These are phyloP conservation scores for Thymelicus acteon DNA, from an alignment of 2,888 invertebrate genomes.

Conservation along the genomic window DNA sequence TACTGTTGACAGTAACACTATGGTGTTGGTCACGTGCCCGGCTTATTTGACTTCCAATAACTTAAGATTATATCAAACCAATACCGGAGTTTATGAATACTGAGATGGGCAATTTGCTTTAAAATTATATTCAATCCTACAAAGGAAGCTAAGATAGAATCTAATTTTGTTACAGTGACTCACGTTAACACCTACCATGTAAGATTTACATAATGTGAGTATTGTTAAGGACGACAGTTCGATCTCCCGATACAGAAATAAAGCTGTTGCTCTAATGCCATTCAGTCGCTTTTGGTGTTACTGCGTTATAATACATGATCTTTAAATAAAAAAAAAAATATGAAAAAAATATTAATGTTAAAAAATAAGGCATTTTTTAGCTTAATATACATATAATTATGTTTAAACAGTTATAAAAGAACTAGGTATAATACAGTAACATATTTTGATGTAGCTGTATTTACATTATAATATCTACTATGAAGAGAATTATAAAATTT, in stretches of 20 bases:
- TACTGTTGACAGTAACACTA: constrained; percentile 40
- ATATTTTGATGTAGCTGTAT: too few species aligned
- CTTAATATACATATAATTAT: too few species aligned
- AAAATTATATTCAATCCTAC: constrained; percentile 14
- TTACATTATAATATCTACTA: too few species aligned
- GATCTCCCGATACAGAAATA: neutral
- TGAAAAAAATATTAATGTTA: too few species aligned
- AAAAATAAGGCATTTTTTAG: too few species aligned
- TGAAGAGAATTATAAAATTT: too few species aligned
- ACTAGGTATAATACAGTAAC: too few species aligned
- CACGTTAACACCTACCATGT: neutral
- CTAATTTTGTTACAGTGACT: neutral
- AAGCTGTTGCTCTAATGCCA: neutral
- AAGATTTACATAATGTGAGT: neutral
- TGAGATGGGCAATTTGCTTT: constrained; percentile 27
- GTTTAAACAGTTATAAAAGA: too few species aligned
- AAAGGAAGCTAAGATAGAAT: constrained; percentile 12
- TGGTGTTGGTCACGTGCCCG: constrained; percentile 34
- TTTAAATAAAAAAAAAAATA: too few species aligned
- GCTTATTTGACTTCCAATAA: constrained; percentile 31
- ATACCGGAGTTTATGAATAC: constrained; percentile 27
- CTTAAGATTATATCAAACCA: constrained; percentile 29
- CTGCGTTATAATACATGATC: too few species aligned
- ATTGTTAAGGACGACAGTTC: neutral
- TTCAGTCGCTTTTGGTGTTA: too few species aligned